Percentiles rank a stretch among this genome's conserved stretches.
Conservation (phyloP, 2,888 invertebrate genomes). For the Zeuzera pyrina region DNA sequence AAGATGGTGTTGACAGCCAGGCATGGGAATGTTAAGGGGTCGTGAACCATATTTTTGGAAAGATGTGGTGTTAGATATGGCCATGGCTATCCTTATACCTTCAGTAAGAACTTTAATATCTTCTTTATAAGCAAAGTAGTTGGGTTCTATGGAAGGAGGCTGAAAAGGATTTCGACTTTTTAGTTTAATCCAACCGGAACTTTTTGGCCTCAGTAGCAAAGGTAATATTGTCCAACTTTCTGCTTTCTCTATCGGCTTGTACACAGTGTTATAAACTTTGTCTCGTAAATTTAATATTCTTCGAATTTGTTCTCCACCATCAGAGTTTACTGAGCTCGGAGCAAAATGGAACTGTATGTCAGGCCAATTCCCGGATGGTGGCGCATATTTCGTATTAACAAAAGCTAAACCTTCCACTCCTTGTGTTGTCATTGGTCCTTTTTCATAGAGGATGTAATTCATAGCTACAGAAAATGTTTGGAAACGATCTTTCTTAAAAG, state of each 20-base stretch:
- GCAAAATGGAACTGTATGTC: constrained; percentile 92
- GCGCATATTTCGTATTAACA: constrained; percentile 90
- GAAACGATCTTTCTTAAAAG: constrained; percentile 83
- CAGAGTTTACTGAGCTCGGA: constrained; percentile 87
- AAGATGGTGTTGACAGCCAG: constrained; percentile 82
- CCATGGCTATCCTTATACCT: constrained; percentile 88
- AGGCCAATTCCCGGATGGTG: constrained; percentile 82
- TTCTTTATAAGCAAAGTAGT: constrained; percentile 89
- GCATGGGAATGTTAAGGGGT: constrained; percentile 85
- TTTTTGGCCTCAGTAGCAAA: constrained; percentile 86
- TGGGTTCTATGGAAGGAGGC: constrained; percentile 90
- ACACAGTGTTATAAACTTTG: constrained; percentile 87
- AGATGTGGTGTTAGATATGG: constrained; percentile 83
- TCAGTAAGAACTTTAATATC: constrained; percentile 86
- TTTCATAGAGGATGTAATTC: constrained; percentile 86
- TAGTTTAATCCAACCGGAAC: constrained; percentile 89
- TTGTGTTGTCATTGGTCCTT: constrained; percentile 87
- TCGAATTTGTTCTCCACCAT: constrained; percentile 84
- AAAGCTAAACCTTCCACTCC: constrained; percentile 92
- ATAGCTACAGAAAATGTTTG: constrained; percentile 83
- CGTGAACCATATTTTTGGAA: constrained; percentile 87
- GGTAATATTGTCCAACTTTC: constrained; percentile 91
- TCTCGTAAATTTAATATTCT: constrained; percentile 84
- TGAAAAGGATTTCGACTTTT: constrained; percentile 85
- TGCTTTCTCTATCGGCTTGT: constrained; percentile 82